Conservation (phyloP, 2,888 invertebrate species). For the Drosophila mimica region DNA sequence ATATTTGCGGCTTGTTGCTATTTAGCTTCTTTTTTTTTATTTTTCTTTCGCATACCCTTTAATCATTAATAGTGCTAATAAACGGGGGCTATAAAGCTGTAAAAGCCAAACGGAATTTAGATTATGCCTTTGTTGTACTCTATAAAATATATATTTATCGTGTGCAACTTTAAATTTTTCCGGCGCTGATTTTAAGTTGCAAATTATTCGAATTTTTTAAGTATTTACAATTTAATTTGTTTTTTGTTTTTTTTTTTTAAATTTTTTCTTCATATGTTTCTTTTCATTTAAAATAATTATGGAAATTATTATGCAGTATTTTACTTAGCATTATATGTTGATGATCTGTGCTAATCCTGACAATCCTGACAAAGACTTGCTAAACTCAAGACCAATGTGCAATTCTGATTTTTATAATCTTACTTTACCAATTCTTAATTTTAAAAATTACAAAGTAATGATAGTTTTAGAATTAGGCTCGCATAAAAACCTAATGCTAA, state of each 20-base stretch:
- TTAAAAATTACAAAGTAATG: background rate
- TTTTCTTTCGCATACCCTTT: constrained; percentile 27
- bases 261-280: background rate
- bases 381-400: background rate
- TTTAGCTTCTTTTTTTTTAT: constrained; percentile 20
- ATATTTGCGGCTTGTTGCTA: constrained; percentile 41
- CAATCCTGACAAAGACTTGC: background rate
- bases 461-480: background rate
- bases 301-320: background rate
- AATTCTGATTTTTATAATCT: background rate
- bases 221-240: background rate
- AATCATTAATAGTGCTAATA: background rate
- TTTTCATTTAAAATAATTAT: background rate
- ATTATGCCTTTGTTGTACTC: background rate
- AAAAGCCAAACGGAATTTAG: background rate
- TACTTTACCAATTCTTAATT: background rate
- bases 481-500: background rate
- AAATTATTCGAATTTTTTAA: background rate
- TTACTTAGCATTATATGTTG: background rate
- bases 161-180: background rate
- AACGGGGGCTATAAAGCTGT: background rate
- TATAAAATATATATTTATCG: background rate
- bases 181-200: background rate
- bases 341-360: background rate
- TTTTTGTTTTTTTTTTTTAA: background rate